Evolutionary conservation across 2,113 vertebrate genomes (phyloP), one percentile per base, ranked within the genome.

Genomic region (Psittacara wagleri): DNA sequence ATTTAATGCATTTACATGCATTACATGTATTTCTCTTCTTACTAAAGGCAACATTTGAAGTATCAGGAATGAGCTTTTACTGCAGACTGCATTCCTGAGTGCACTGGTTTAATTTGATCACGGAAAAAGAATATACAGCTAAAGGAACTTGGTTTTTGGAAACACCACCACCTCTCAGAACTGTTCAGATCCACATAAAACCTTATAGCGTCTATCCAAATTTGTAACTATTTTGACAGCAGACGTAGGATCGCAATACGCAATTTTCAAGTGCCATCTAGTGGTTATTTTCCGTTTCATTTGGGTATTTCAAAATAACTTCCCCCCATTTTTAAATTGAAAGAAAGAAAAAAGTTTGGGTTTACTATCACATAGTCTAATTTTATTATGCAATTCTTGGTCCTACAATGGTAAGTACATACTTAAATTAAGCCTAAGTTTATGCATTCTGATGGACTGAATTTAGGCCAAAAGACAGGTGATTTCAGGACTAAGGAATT

Each of bases 241-340:
- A 49, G 28, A 39, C 33, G 10, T 18, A 61, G 1, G 19, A 55
- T n/a, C 61, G 92, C 73, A 55, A 94, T 82, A 94, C 2, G 55
- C 69, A 96, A 97, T 92, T 95, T 95, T 80, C 86, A 97, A 96
- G 95, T 94, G 98, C 97, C 98, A 98, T 59, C 98, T 98, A 98
- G 97, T 98, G 98, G 97, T 82, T 70, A n/a, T 46, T 95, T 94
- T 93, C 31, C 27, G 55, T 88, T 95, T 80, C 27, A 66, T 25
- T 35, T n/a, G 44, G 10, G 9, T 66, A 79, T 52, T 63, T n/a
- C 46, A 73, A 88, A 61, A 49, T 35, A 75, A 20, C 12, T 85
- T 63, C 27, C 7, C 13, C 6, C 13, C 39, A 14, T 31, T 48
- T 43, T 52, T 11, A 15, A 24, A 23, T 25, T 16, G 33, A 54